Evolutionary conservation across 2,113 vertebrate species (phyloP).

Genomic region (Calyptommatus sinebrachiatus): DNA sequence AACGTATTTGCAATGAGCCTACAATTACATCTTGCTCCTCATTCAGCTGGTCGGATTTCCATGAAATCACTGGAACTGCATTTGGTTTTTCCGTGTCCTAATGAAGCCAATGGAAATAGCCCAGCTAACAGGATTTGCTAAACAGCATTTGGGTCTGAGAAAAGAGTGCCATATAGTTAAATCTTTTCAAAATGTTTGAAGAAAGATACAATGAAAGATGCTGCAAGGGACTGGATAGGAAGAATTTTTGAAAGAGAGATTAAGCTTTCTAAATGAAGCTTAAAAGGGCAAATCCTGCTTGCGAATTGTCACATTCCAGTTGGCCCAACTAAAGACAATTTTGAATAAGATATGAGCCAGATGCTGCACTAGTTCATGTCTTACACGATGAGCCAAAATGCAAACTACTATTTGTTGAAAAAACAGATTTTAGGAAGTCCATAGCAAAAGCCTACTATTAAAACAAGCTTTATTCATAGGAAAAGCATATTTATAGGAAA

Average conservation of each 20-base stretch:
- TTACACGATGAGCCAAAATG: neutral
- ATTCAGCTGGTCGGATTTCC: slow-evolving; percentile 5
- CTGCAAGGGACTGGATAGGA: neutral
- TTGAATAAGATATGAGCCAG: neutral
- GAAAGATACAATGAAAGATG: slow-evolving; percentile 16
- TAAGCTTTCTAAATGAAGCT: neutral
- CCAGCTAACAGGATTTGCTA: neutral
- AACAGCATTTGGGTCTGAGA: neutral
- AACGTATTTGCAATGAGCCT: neutral
- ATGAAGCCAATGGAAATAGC: slow-evolving; percentile 18
- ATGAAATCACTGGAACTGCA: neutral
- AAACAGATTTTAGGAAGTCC: neutral
- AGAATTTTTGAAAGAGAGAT: neutral
- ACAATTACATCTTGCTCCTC: neutral
- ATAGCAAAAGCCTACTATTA: neutral
- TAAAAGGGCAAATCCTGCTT: neutral
- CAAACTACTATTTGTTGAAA: neutral
- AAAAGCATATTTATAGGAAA: too few relatives aligned
- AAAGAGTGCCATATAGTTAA: neutral
- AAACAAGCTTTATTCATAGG: neutral
- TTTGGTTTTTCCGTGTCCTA: neutral
- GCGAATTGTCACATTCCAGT: neutral
- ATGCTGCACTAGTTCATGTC: neutral
- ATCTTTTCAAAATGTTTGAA: neutral
- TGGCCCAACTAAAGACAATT: neutral